Evolutionary conservation across 35 echinoderm and acorn worm species (phyloP), one percentile per base, ranked within the genome.

Genomic region (Apostichopus japonicus): DNA sequence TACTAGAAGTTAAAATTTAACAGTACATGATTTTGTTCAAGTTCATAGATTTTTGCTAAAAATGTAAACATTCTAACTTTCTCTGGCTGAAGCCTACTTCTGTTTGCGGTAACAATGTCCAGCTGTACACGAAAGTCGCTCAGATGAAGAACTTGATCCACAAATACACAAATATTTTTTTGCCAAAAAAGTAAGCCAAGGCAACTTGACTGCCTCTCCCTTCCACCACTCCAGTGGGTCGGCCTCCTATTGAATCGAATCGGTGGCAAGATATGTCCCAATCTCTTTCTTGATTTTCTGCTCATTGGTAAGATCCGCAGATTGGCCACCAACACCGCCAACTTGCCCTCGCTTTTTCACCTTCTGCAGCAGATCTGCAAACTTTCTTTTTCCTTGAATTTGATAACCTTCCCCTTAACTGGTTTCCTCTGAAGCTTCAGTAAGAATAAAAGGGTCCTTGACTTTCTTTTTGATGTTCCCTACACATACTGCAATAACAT

Each of bases 191-290:
- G 87, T 19, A 90, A 90, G 87, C 87, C 87, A 73, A 11, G 87
- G 87, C 5, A 73, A 72, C 10, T 73, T 72, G n/a, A 10, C 5
- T 33, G 58, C 17, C 11, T 90, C 5, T n/a, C 23, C 63, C 27
- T 90, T 72, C 63, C 87, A 89, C 86, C 86, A 89, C 15, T 19
- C 58, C 10, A 89, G 58, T 65, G 86, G 86, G 86, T 89, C 58
- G 58, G 14, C 27, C 14, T 89, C 61, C 86, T 10, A 16, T 67
- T 13, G 58, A 57, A 70, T 67, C 16, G 19, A 11, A 23, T 63
- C 24, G 15, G 7, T 24, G 56, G 86, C 58, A 59, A 86, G 22
- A 23, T 86, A 86, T 9, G 83, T 23, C 13, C 14, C 56, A 59
- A 86, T 54, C 51, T 86, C 83, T 59, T 53, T 53, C 51, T 86